phyloP scores from a whole-genome alignment of 2,797 vertebrate species.

The Chloroceryle amazona region DNA sequence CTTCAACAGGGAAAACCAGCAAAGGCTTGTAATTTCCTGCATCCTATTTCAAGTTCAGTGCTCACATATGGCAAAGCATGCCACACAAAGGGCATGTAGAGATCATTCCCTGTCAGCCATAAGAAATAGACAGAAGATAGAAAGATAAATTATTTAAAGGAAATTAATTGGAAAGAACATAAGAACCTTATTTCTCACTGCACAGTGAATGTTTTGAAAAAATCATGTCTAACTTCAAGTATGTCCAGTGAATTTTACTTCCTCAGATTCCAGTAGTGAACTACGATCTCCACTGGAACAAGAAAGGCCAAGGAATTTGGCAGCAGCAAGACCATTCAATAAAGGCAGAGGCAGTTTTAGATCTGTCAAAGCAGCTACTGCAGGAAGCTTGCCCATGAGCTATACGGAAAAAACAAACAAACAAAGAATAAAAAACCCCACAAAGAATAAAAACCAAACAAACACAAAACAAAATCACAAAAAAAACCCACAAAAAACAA shows the following conservation, averaged over 20 bases:
- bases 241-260: background rate
- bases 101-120: background rate
- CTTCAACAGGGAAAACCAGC: background rate
- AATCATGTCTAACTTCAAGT: background rate
- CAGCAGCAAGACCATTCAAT: background rate
- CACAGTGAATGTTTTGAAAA: background rate
- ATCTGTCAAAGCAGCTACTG: slow-evolving; percentile 36
- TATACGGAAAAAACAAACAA: background rate
- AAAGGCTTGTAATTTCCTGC: background rate
- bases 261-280: slow-evolving; percentile 1
- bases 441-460: too few relatives aligned
- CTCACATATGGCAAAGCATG: background rate
- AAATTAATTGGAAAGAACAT: background rate
- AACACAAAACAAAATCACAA: too few relatives aligned
- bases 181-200: background rate
- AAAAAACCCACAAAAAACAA: too few relatives aligned
- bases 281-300: slow-evolving; percentile 34
- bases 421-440: background rate
- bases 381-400: slow-evolving; percentile 37
- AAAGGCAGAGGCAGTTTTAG: slow-evolving; percentile 37
- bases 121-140: background rate
- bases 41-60: background rate
- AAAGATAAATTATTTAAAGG: background rate
- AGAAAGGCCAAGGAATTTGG: slow-evolving; percentile 23
- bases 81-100: background rate